These are phyloP conservation scores for Ditylenchus dipsaci DNA, from an alignment of 1,140 invertebrate species.

Conservation along the genomic window DNA sequence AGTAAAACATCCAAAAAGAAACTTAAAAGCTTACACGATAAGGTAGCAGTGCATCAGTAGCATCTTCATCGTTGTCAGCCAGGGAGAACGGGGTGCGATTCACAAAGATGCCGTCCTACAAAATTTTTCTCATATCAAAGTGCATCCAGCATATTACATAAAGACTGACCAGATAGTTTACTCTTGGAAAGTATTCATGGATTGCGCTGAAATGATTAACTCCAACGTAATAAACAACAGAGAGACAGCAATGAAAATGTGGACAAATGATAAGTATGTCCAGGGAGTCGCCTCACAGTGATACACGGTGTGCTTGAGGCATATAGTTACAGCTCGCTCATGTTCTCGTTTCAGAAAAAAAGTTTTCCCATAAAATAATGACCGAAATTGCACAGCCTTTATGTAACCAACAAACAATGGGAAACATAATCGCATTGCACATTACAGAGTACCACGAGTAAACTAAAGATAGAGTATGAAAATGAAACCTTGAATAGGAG, in stretches of 20 bases:
- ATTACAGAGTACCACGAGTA: neutral
- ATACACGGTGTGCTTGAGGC: too few species aligned
- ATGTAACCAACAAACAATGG: neutral
- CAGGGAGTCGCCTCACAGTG: too few species aligned
- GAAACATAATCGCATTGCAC: neutral
- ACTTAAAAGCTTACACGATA: neutral
- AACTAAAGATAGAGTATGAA: neutral
- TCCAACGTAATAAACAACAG: neutral
- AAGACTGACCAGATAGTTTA: constrained; percentile 36
- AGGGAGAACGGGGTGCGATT: constrained; percentile 27
- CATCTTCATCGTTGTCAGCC: constrained; percentile 12
- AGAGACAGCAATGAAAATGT: neutral
- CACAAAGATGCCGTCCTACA: constrained; percentile 23
- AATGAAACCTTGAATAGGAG: constrained; percentile 18
- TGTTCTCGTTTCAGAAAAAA: too few species aligned
- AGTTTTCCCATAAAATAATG: too few species aligned
- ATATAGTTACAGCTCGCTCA: too few species aligned
- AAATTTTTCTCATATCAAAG: neutral
- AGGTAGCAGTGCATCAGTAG: neutral
- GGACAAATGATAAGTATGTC: neutral
- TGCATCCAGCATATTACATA: neutral
- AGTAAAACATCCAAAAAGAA: neutral
- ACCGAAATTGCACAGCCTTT: too few species aligned
- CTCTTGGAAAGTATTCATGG: constrained; percentile 35
- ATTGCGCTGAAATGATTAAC: constrained; percentile 29